Conservation (phyloP, 1,140 invertebrate genomes). For the Acarapis woodi region DNA sequence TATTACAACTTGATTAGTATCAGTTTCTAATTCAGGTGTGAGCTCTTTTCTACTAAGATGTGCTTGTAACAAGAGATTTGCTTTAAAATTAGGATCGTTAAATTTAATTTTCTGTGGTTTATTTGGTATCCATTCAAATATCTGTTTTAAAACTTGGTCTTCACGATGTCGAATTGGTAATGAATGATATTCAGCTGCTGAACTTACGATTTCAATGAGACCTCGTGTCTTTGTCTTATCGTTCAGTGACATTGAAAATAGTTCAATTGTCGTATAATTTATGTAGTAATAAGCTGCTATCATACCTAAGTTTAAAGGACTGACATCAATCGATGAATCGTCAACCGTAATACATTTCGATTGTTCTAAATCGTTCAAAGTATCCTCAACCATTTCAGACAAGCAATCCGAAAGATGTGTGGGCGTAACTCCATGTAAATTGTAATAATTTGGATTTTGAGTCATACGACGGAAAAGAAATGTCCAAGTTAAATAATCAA, state of each 20-base stretch:
- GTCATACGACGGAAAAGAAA: constrained; percentile 86
- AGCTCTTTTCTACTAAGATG: constrained; percentile 78
- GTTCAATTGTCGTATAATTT: constrained; percentile 96
- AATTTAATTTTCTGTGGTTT: constrained; percentile 19
- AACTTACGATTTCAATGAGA: constrained; percentile 86
- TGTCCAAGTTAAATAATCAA: constrained; percentile 98
- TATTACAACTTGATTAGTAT: constrained; percentile 64
- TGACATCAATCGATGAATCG: constrained; percentile 88
- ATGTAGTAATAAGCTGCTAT: constrained; percentile 99
- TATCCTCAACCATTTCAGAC: constrained; percentile 89
- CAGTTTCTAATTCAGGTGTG: constrained; percentile 79
- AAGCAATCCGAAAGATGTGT: constrained; percentile 90
- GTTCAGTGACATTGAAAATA: constrained; percentile 86
- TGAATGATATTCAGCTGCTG: constrained; percentile 81
- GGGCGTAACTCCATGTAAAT: constrained; percentile 72
- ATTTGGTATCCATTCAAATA: constrained; percentile 10
- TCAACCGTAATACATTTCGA: constrained; percentile 94
- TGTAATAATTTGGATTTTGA: constrained; percentile 99
- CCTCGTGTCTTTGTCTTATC: constrained; percentile 91
- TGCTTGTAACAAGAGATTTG: constrained; percentile 78
- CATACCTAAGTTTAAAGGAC: constrained; percentile 92
- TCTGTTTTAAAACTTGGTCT: constrained; percentile 44
- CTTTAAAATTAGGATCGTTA: constrained; percentile 91
- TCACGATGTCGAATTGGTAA: constrained; percentile 83
- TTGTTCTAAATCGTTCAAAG: constrained; percentile 75